These are phyloP conservation scores for Pteropus rufus DNA, from an alignment of 2,797 vertebrate species.

Conservation along the genomic window DNA sequence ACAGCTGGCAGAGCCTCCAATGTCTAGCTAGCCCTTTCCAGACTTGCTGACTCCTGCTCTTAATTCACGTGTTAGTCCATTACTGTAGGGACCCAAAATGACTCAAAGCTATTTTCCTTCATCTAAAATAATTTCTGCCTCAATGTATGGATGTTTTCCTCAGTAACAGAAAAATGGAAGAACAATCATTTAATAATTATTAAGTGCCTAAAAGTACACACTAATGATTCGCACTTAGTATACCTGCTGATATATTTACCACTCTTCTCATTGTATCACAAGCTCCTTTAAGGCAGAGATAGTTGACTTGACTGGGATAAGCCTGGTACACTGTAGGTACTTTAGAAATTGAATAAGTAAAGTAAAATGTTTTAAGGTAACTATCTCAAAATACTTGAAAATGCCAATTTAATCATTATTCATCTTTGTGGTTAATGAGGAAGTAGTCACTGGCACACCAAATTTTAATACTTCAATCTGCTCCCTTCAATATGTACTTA, in stretches of 20 bases:
- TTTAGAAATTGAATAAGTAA: conserved; percentile 10
- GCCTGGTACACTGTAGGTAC: background rate
- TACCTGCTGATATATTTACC: background rate
- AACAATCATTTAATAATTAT: background rate
- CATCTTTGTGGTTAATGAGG: background rate
- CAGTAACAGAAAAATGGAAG: background rate
- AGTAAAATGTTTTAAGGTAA: background rate
- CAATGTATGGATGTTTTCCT: background rate
- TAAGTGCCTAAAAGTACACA: background rate
- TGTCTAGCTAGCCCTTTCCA: background rate
- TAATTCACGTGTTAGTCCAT: background rate
- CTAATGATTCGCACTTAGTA: background rate
- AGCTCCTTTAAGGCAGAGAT: background rate
- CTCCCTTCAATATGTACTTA: conserved; percentile 3
- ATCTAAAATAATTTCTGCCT: background rate
- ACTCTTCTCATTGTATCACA: background rate
- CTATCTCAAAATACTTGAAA: background rate
- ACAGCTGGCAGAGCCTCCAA: too few species aligned
- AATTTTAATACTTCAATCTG: background rate
- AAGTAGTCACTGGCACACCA: background rate
- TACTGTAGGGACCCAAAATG: background rate
- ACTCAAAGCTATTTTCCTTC: background rate
- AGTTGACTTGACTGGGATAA: background rate
- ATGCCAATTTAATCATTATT: background rate
- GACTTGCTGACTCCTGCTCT: background rate